Percentiles rank a stretch among this genome's conserved stretches.
phyloP scores from a whole-genome alignment of 2,113 vertebrate genomes.

The Scytalopus superciliaris region DNA sequence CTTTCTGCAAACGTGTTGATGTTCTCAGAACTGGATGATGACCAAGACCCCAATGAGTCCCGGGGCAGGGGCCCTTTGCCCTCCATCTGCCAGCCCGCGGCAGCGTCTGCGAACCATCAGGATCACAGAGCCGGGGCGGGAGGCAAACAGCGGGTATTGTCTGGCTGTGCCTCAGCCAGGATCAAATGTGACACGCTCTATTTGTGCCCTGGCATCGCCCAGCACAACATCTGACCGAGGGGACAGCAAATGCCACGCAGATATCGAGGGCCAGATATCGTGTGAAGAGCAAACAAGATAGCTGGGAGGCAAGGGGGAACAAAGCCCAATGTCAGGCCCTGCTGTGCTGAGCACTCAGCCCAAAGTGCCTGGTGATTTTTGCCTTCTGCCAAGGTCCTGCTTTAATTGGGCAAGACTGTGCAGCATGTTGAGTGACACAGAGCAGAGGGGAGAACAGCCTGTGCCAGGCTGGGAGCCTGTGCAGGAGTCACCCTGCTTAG shows the following conservation, averaged over 20 bases:
- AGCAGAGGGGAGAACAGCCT: background rate
- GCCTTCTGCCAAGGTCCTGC: background rate
- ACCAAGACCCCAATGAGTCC: background rate
- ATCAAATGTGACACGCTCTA: background rate
- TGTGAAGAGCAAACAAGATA: background rate
- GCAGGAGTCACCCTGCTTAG: background rate
- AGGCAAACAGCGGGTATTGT: background rate
- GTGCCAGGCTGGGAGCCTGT: background rate
- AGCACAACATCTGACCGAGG: background rate
- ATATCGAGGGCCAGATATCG: slow-evolving; percentile 4
- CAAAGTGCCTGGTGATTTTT: rapidly evolving
- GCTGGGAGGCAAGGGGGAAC: background rate
- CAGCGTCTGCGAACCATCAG: background rate
- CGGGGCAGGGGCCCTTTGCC: background rate
- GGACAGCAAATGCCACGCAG: background rate
- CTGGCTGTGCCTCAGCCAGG: background rate
- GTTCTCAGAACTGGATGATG: background rate
- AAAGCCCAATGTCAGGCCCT: background rate
- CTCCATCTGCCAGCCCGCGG: background rate
- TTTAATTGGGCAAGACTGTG: background rate
- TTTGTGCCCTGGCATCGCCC: background rate
- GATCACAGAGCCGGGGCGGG: background rate
- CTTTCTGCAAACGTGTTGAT: background rate
- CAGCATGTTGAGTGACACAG: rapidly evolving
- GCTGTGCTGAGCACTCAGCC: background rate